These are phyloP conservation scores for Chlorocebus sabaeus DNA, from an alignment of 2,113 vertebrate genomes.

Conservation along the genomic window DNA sequence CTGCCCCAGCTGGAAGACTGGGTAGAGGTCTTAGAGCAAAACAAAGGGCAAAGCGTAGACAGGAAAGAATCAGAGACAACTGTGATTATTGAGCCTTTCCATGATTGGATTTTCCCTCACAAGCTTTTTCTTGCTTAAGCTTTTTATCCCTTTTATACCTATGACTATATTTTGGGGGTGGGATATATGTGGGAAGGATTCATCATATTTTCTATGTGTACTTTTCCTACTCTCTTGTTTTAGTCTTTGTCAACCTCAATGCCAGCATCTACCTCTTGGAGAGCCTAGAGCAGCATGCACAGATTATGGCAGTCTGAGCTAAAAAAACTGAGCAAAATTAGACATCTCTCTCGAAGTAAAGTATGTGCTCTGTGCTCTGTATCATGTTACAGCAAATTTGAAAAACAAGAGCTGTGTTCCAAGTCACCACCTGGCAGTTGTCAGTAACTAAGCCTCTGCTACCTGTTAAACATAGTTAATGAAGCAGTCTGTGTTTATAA, in stretches of 20 bases:
- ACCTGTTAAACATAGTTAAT: constrained; percentile 69
- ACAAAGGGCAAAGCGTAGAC: neutral
- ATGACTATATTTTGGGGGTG: neutral
- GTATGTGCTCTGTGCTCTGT: constrained; percentile 27
- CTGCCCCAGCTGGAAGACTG: neutral
- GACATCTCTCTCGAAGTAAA: constrained; percentile 45
- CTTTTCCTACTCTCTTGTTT: constrained; percentile 33
- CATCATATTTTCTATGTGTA: neutral
- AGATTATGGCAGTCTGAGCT: neutral
- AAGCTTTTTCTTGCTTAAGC: constrained; percentile 44
- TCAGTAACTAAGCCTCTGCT: constrained; percentile 60
- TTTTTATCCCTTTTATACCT: constrained; percentile 18
- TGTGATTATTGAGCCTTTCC: neutral
- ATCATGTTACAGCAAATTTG: constrained; percentile 56
- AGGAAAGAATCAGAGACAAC: neutral
- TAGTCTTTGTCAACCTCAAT: neutral
- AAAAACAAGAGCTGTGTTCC: constrained; percentile 41
- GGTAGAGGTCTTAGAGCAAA: neutral
- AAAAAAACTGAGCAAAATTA: constrained; percentile 20
- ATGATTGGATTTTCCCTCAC: neutral
- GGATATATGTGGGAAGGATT: neutral
- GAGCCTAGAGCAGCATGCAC: neutral
- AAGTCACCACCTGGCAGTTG: constrained; percentile 47
- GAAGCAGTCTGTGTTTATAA: constrained; percentile 61
- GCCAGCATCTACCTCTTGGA: neutral